Evolutionary conservation across 2,113 vertebrate genomes (phyloP).

Genomic region (Chloropsis cyanopogon): DNA sequence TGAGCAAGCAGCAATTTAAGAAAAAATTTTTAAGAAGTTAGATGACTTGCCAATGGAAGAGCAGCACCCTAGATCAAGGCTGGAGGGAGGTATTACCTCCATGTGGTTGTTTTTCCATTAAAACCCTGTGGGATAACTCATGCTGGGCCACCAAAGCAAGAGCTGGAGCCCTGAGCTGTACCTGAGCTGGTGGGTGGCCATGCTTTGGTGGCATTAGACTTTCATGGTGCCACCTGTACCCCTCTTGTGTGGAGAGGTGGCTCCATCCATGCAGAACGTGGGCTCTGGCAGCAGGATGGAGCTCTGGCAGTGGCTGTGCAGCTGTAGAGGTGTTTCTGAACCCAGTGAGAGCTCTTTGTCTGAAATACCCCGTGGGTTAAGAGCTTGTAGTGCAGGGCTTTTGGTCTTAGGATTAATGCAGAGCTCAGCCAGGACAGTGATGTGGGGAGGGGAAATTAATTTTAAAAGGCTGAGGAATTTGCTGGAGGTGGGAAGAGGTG

Average conservation of each 20-base stretch:
- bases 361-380: rapidly evolving
- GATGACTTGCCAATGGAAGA: neutral
- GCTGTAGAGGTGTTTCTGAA: neutral
- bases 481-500: neutral
- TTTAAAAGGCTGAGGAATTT: neutral
- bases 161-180: rapidly evolving
- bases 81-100: neutral
- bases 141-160: neutral
- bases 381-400: neutral
- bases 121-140: neutral
- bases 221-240: neutral
- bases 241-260: neutral
- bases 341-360: neutral
- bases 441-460: rapidly evolving
- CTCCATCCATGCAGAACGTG: rapidly evolving
- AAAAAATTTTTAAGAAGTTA: neutral
- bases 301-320: rapidly evolving
- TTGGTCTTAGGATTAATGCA: rapidly evolving
- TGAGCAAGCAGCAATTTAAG: neutral
- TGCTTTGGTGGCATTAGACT: rapidly evolving
- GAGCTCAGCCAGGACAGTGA: neutral
- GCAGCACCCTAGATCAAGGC: neutral
- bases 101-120: rapidly evolving
- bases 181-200: neutral
- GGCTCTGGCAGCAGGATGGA: neutral